Evolutionary conservation across 1,140 invertebrate species (phyloP).

Genomic region (Physella acuta): DNA sequence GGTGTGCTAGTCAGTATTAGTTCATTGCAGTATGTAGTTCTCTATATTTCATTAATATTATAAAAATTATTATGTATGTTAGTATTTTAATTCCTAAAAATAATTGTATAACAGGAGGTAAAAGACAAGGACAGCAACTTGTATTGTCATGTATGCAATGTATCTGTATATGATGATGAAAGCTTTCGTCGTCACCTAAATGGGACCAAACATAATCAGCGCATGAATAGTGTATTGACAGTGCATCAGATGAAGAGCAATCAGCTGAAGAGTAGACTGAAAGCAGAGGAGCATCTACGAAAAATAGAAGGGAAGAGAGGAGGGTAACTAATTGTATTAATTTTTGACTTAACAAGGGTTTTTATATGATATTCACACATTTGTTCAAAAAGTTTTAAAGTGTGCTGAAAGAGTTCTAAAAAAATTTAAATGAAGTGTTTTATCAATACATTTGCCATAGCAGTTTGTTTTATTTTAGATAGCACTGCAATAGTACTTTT

Average conservation of each 20-base stretch:
- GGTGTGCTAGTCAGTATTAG: background rate
- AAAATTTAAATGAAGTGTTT: no score
- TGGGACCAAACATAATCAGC: conserved; percentile 35
- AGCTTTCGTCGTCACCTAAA: conserved; percentile 42
- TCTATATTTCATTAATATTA: no score
- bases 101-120: background rate
- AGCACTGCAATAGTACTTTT: no score
- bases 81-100: background rate
- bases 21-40: no score
- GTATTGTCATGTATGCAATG: conserved; percentile 42
- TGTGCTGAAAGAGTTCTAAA: no score
- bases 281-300: conserved; percentile 42
- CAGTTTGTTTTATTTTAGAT: no score
- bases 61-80: no score
- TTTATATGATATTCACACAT: no score
- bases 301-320: conserved; percentile 34
- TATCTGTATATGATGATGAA: conserved; percentile 36
- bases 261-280: conserved; percentile 36
- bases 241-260: conserved; percentile 36
- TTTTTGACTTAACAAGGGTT: no score
- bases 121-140: conserved; percentile 31
- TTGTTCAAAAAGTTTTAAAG: no score
- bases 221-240: conserved; percentile 36
- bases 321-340: conserved; percentile 12
- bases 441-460: no score